Base-by-base conservation (phyloP, 1,140 invertebrate genomes). In the Monochamus saltuarius region DNA sequence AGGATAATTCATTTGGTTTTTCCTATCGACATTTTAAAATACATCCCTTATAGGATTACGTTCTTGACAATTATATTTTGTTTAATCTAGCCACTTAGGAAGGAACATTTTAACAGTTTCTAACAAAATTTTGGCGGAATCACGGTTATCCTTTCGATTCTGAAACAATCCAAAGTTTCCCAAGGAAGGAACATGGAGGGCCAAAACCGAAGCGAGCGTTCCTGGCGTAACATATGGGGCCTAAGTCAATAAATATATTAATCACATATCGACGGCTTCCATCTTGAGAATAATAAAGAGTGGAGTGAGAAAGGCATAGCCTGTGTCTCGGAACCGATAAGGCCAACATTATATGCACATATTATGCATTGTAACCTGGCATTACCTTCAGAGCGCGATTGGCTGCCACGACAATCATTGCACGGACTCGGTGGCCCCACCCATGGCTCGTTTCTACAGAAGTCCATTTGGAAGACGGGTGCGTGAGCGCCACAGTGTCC, bases 361-460 rank as follows among this genome's bases (percentile, higher is more conserved):
- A 29, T 68, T 65, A 68, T 68, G 66, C 66, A 68, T 60, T 54
- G 58, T 59, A 69, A 69, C 65, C 68, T 61, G 63, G 62, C 64
- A 70, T 70, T 68, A 66, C 60, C 49, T 37, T 51, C 36, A 19
- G 29, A 60, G 66, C 56, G 50, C 34, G 67, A 71, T 71, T 71
- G 69, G 69, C 57, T 62, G 60, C 43, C 52, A 56, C 66, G 65
- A 69, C 67, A 69, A 65, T 71, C 57, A 63, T 68, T 65, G 59
- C 68, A 67, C 59, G 45, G 61, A 65, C 56, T 56, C 49, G 55
- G 50, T 62, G 45, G 61, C 67, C 68, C 66, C 69, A 67, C 67
- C 69, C 68, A 66, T 63, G 56, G 45, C 17, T 54, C 59, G 61
- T 58, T 61, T 38, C 17, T 51, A 52, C 61, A 65, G 54, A 61